phyloP scores from a whole-genome alignment of 2,113 vertebrate species.

The Heterotis niloticus region DNA sequence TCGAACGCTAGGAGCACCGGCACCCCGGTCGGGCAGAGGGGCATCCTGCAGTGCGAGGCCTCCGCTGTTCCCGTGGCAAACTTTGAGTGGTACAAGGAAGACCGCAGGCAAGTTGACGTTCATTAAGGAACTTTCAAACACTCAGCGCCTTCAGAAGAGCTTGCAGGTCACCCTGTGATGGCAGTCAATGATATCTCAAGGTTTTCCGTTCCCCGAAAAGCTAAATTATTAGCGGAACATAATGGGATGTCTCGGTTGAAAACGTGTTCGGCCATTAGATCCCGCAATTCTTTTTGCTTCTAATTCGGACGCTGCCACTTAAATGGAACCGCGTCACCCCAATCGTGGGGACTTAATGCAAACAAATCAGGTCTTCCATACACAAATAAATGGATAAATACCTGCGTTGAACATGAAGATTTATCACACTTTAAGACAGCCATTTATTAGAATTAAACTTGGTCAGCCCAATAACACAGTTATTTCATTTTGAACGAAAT shows the following conservation, averaged over 20 bases:
- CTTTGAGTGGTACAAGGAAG: slow-evolving; percentile 98
- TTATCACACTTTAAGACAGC: no score
- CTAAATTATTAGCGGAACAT: neutral
- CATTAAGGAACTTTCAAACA: neutral
- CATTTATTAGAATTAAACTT: no score
- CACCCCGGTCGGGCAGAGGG: slow-evolving; percentile 83
- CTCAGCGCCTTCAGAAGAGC: neutral
- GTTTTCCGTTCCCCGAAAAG: neutral
- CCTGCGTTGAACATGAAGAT: no score
- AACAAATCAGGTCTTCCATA: no score
- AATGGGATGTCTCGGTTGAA: neutral
- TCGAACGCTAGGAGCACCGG: slow-evolving; percentile 82
- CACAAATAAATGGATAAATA: no score
- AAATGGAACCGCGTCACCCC: no score
- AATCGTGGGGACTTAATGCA: no score
- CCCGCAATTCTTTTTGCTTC: no score
- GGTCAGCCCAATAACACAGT: neutral
- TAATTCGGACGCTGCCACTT: no score
- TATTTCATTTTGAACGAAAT: neutral
- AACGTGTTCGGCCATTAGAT: no score
- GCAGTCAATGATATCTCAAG: neutral
- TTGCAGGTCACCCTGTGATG: no score
- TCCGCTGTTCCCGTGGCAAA: slow-evolving; percentile 85
- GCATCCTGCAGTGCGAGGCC: slow-evolving; percentile 87
- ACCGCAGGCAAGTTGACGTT: slow-evolving; percentile 73